Percentiles rank a stretch among this genome's conserved stretches.
Evolutionary conservation across 2,113 vertebrate genomes (phyloP).

Genomic region (Chelonoidis abingdonii): DNA sequence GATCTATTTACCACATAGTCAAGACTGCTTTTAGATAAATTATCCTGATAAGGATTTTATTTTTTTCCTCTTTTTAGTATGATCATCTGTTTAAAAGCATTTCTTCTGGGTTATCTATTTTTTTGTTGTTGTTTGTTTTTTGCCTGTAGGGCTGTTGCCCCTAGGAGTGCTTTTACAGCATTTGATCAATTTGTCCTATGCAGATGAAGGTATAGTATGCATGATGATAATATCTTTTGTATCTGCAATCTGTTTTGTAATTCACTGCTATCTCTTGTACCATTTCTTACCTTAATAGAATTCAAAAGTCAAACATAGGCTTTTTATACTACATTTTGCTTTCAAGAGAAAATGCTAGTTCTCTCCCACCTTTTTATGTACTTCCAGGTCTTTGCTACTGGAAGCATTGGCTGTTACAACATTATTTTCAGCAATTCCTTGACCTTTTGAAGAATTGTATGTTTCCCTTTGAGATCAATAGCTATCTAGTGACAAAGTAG

Average conservation of each 20-base stretch:
- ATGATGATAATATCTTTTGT: conserved; percentile 31
- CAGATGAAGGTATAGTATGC: conserved; percentile 16
- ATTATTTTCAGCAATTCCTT: neutral
- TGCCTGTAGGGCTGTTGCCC: neutral
- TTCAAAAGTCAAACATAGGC: neutral
- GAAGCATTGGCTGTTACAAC: neutral
- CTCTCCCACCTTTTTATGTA: neutral
- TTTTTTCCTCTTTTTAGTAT: neutral
- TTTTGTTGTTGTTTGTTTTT: neutral
- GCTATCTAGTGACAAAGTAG: neutral
- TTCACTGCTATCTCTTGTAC: neutral
- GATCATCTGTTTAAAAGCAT: neutral
- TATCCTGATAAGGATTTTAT: neutral
- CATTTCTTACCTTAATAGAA: neutral
- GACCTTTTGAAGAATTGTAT: neutral
- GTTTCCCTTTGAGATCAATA: neutral
- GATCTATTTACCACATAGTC: neutral
- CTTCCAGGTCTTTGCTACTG: neutral
- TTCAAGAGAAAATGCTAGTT: neutral
- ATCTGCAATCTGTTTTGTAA: conserved; percentile 27
- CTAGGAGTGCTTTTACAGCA: conserved; percentile 40
- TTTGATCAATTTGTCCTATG: conserved; percentile 41
- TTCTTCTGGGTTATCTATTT: conserved; percentile 6
- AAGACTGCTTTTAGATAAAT: neutral
- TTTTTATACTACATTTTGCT: neutral